Evolutionary conservation across 2,113 vertebrate species (phyloP).

Genomic region (Tetrao urogallus): DNA sequence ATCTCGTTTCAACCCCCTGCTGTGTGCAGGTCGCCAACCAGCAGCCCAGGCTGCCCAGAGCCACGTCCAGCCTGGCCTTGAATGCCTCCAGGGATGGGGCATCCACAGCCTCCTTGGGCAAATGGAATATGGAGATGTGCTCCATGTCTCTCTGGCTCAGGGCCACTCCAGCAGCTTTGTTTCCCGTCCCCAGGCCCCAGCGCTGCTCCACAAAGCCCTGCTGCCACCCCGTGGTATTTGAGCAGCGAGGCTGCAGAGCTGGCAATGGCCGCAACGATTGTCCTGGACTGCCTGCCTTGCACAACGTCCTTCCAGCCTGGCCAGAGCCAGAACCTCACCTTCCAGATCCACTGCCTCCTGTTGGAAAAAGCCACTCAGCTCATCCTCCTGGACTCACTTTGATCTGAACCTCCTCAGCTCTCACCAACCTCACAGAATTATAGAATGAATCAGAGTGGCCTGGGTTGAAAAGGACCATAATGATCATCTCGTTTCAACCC

Average conservation of each 20-base stretch:
- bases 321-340: background rate
- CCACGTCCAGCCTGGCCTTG: no score
- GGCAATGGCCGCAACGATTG: fast-evolving
- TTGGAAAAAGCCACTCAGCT: background rate
- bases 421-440: fast-evolving
- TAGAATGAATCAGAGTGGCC: no score
- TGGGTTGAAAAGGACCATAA: no score
- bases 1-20: no score
- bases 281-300: no score
- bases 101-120: no score
- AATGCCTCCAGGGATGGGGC: no score
- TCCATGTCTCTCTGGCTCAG: background rate
- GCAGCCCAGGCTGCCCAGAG: no score
- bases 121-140: background rate
- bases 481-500: no score
- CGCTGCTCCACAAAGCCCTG: background rate
- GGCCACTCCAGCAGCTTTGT: background rate
- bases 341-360: background rate
- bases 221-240: constrained; percentile 51
- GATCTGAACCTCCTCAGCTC: background rate
- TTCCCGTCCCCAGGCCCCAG: background rate
- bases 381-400: background rate
- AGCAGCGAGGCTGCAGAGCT: background rate
- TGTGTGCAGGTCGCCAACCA: no score
- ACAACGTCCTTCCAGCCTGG: background rate